Evolutionary conservation across 2,888 invertebrate genomes (phyloP).

Genomic region (Palloptera scutellata): DNA sequence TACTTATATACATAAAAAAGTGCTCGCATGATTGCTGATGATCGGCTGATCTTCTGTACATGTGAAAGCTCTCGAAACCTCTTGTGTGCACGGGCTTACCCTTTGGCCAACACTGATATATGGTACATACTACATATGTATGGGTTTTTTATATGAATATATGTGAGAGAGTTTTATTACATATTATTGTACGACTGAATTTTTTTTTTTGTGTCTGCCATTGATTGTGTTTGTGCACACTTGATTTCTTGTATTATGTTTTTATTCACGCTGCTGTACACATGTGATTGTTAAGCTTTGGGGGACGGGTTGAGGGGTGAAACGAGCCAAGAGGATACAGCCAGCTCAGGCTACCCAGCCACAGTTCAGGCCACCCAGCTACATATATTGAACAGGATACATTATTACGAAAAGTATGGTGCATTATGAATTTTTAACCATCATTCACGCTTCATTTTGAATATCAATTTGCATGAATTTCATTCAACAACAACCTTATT

Average conservation of each 20-base stretch:
- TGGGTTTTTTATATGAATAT: slow-evolving; percentile 2
- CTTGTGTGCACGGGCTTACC: too few species aligned
- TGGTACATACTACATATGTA: too few species aligned
- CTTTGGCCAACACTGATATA: too few species aligned
- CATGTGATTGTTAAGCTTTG: too few species aligned
- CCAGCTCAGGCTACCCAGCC: not conserved
- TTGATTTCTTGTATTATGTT: slow-evolving; percentile 4
- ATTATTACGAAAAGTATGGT: not conserved
- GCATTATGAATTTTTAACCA: slow-evolving; percentile 35
- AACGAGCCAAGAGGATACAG: too few species aligned
- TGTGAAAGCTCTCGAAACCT: too few species aligned
- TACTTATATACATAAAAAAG: too few species aligned
- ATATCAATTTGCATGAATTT: slow-evolving; percentile 33
- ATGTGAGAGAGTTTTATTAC: not conserved
- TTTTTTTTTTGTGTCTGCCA: slow-evolving; percentile 13
- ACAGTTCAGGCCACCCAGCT: too few species aligned
- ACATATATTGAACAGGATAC: slow-evolving; percentile 10
- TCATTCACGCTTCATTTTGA: slow-evolving; percentile 32
- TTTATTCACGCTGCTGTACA: not conserved
- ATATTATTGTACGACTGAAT: slow-evolving; percentile 17
- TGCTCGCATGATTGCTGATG: too few species aligned
- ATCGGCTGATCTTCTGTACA: too few species aligned
- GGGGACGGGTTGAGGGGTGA: too few species aligned
- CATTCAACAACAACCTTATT: not conserved
- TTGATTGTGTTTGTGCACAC: slow-evolving; percentile 22